Percentiles rank a stretch among this genome's conserved stretches.
Conservation (phyloP, 2,113 vertebrate species). For the Hydrolagus affinis region DNA sequence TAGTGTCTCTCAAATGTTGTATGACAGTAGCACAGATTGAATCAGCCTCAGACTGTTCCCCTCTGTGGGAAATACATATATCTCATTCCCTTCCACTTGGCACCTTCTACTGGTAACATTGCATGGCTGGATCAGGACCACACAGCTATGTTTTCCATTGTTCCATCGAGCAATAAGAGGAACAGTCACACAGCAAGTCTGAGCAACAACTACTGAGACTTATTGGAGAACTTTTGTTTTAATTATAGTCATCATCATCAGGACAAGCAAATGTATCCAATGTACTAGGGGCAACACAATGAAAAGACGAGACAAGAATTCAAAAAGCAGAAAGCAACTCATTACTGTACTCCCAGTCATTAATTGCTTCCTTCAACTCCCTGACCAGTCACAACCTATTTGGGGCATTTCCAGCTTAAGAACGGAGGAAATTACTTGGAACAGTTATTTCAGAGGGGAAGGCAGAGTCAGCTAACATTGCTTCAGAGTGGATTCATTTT, state of each 20-base stretch:
- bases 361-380: neutral
- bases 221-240: neutral
- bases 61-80: neutral
- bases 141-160: neutral
- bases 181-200: neutral
- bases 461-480: neutral
- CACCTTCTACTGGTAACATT: neutral
- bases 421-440: neutral
- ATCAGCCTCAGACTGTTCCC: too few species aligned
- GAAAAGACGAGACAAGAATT: neutral
- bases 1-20: neutral
- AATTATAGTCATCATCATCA: neutral
- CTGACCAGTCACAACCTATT: neutral
- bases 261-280: neutral
- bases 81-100: neutral
- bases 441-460: neutral
- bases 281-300: neutral
- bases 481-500: neutral
- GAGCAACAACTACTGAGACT: neutral
- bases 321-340: neutral
- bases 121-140: too few species aligned
- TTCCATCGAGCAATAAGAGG: neutral
- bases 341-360: neutral
- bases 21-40: neutral
- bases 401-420: too few species aligned